These are phyloP conservation scores for Hapalemur alaotrensis DNA, from an alignment of 2,797 vertebrate genomes.

Conservation along the genomic window DNA sequence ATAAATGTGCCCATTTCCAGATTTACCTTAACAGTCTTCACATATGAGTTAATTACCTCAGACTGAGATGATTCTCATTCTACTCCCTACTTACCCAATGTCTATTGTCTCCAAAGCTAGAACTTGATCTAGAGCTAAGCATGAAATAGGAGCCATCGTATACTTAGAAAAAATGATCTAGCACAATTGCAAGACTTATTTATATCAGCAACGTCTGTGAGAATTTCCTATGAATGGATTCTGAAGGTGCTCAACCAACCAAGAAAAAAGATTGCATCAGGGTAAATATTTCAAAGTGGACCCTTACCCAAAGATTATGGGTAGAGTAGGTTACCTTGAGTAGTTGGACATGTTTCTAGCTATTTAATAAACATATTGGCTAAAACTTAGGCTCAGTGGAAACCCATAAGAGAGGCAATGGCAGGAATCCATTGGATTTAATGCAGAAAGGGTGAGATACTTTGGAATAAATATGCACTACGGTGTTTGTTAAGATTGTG, in stretches of 20 bases:
- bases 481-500: neutral
- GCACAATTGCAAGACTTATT: neutral
- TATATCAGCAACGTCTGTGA: neutral
- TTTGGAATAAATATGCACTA: neutral
- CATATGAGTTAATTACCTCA: neutral
- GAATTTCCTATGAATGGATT: neutral
- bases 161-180: neutral
- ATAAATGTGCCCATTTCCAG: neutral
- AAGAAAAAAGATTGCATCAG: neutral
- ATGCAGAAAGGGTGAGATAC: neutral
- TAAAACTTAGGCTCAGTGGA: neutral
- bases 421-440: neutral
- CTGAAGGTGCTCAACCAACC: neutral
- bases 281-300: neutral
- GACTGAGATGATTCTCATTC: neutral
- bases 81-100: accelerated
- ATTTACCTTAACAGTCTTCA: neutral
- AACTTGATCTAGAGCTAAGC: neutral
- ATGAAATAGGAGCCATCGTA: neutral
- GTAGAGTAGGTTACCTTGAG: neutral
- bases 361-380: neutral
- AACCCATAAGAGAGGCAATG: neutral
- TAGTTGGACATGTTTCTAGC: neutral
- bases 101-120: neutral
- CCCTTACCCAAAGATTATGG: neutral